These are phyloP conservation scores for Dendrolimus pini DNA, from an alignment of 2,888 invertebrate genomes.

Conservation along the genomic window DNA sequence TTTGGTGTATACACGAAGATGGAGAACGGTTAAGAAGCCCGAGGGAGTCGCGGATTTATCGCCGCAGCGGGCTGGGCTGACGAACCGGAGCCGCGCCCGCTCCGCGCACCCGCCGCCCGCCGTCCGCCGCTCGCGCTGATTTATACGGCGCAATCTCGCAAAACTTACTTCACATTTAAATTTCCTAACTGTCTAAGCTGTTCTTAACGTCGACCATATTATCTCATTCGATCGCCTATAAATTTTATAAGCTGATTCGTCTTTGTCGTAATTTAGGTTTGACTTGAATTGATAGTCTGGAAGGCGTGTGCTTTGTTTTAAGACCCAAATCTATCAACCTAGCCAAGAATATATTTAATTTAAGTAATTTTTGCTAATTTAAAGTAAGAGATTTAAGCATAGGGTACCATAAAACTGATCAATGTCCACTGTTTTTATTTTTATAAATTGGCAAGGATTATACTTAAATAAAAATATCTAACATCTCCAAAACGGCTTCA, in stretches of 20 bases:
- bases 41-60: conserved; percentile 71
- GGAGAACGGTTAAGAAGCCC: conserved; percentile 64
- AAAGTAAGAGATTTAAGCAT: too few relatives aligned
- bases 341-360: neutral
- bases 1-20: conserved; percentile 41
- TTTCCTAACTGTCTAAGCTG: conserved; percentile 76
- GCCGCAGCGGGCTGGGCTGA: conserved; percentile 52
- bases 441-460: too few relatives aligned
- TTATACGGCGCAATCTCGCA: conserved; percentile 75
- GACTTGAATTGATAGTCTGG: conserved; percentile 62
- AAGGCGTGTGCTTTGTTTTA: conserved; percentile 49
- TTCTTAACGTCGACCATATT: conserved; percentile 75
- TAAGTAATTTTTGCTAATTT: too few relatives aligned
- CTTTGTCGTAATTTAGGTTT: conserved; percentile 65
- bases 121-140: conserved; percentile 58
- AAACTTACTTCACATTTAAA: conserved; percentile 78
- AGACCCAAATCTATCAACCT: conserved; percentile 18
- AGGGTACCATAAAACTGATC: too few relatives aligned
- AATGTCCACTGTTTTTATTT: too few relatives aligned
- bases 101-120: conserved; percentile 32
- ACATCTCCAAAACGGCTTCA: too few relatives aligned
- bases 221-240: conserved; percentile 77
- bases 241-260: conserved; percentile 74
- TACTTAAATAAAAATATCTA: too few relatives aligned
- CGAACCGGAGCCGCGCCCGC: conserved; percentile 41